Base-by-base conservation (phyloP, 2,888 invertebrate genomes). In the Julus scandinavius region DNA sequence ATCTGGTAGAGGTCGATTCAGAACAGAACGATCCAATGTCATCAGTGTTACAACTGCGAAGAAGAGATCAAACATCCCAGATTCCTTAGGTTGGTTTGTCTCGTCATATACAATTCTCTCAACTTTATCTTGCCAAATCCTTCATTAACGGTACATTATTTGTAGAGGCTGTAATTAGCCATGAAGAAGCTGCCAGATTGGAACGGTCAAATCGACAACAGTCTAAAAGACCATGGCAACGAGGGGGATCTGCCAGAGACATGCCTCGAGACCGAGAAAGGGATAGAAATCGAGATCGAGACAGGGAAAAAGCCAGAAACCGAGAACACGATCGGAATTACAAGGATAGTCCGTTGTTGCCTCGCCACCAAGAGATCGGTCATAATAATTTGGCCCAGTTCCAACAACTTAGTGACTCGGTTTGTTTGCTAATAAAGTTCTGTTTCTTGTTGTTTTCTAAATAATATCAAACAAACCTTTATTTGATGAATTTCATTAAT, bases 1-100 rank as follows among this genome's bases (percentile, higher is more conserved):
- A 17, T 54, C 58, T 20, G 87, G 87, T 11, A 87, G 87, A 20
- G 87, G 87, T 7, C 87, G 87, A 40, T 87, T 87, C 13, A 20
- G 58, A 40, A 54, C 87, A 7, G 87, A 87, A 54, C 20, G 87
- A 4, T 54, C 87, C 40, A 87, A 87, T 87, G 50, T 87, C 17
- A 87, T 87, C 54, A 45, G 50, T n/a, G 40, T 87, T n/a, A 20
- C 87, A 1, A 54, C 49, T 20, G 58, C 50, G 17, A 87, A 87
- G 38, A 87, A 87, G 54, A 20, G 87, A 58, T 17, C 87, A 1
- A 87, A 87, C 38, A 87, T 87, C n/a, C 87, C 87, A 9, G 87
- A 87, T 87, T 54, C 87, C 2, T 54, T 87, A 87, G 87, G 87
- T 87, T n/a, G 2, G 7, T 4, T 17, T 29, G 29, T 45, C 45